Base-by-base conservation (phyloP, 2,797 vertebrate genomes). In the Balearica regulorum region DNA sequence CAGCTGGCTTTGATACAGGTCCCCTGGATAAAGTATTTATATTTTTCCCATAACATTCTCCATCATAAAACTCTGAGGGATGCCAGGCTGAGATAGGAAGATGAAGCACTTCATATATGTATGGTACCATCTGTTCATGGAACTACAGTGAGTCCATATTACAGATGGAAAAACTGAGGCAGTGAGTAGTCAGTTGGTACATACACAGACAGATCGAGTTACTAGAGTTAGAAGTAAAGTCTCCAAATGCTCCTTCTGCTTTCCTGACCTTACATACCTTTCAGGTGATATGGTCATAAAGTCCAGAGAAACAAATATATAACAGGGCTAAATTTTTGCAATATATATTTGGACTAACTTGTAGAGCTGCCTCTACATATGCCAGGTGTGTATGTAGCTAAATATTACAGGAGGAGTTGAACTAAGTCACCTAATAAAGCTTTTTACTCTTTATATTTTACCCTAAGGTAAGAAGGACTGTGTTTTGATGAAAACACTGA, bases 101-200 rank as follows among this genome's bases (percentile, higher is more conserved):
- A 68, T 3, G 11, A 82, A 90, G 53, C 69, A 69, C 33, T 89
- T 85, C 16, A 41, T 48, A 16, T 85, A 68, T 75, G 91, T 92
- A 80, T 78, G 92, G 84, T 87, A 77, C 68, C 46, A 54, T 72
- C 51, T 69, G 93, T 60, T 72, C 53, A 51, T 54, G 61, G 69
- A 91, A 68, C 76, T 90, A 87, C 37, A 80, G 49, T 77, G 70
- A 82, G 65, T 91, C 81, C 82, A 71, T 92, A 94, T 89, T 93
- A 94, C 65, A 81, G 83, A 81, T 95, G 84, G 76, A 95, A 94
- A 96, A 81, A 75, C 78, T 62, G 92, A 96, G 84, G 87, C 68
- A 80, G 37, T 43, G 53, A 62, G 44, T 65, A 53, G 82, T 95
- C 78, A 81, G 2, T 64, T 91, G 83, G 76, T 81, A 94, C 33